Evolutionary conservation across 1,140 invertebrate genomes (phyloP).

Genomic region (Cylas formicarius): DNA sequence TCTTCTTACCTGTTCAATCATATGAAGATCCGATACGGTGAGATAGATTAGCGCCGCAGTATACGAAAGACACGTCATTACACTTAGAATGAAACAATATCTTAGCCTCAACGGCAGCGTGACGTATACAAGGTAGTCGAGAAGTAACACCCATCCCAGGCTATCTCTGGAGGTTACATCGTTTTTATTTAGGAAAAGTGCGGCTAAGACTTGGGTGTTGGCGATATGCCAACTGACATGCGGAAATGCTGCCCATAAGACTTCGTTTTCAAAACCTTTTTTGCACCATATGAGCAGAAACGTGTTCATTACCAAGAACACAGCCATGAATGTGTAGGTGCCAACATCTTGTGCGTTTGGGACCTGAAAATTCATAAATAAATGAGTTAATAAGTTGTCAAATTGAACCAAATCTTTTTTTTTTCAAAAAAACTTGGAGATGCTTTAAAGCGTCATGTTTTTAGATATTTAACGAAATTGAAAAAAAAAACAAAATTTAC

Average conservation of each 20-base stretch:
- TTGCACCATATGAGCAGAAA: slow-evolving; percentile 47
- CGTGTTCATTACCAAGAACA: slow-evolving; percentile 49
- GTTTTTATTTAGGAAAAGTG: slow-evolving; percentile 50
- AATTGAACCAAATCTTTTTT: no score
- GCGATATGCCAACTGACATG: slow-evolving; percentile 57
- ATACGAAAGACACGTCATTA: slow-evolving; percentile 53
- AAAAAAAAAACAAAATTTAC: no score
- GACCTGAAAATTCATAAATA: slow-evolving; percentile 40
- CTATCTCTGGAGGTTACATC: slow-evolving; percentile 49
- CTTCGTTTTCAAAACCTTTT: slow-evolving; percentile 41
- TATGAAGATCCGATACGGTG: slow-evolving; percentile 41
- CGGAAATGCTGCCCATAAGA: slow-evolving; percentile 49
- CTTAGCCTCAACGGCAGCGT: slow-evolving; percentile 66
- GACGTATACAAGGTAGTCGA: slow-evolving; percentile 79
- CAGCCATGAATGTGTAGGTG: slow-evolving; percentile 44
- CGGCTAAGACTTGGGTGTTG: slow-evolving; percentile 53
- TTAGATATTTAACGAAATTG: no score
- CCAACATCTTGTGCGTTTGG: slow-evolving; percentile 50
- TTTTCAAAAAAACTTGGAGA: no score
- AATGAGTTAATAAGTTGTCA: no score
- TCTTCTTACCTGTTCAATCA: slow-evolving; percentile 50
- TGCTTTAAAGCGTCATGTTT: no score
- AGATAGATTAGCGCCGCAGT: slow-evolving; percentile 49
- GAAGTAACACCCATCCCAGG: slow-evolving; percentile 71
- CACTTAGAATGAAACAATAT: slow-evolving; percentile 54